phyloP scores from a whole-genome alignment of 2,113 vertebrate genomes.

The Cinclus cinclus region DNA sequence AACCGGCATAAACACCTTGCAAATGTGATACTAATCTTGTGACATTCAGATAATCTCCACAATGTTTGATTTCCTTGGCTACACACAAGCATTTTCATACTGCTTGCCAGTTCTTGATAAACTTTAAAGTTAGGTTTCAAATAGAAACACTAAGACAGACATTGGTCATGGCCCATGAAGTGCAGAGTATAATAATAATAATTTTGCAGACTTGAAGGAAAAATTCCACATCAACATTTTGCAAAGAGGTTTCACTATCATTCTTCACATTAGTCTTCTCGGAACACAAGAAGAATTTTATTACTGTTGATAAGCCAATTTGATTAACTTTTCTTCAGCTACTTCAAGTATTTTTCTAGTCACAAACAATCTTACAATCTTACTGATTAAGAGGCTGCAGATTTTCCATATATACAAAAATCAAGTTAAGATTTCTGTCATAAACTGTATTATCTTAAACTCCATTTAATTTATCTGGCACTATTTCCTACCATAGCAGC shows the following conservation, averaged over 20 bases:
- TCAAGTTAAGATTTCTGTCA: not conserved
- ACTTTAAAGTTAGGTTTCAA: not conserved
- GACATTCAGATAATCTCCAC: not conserved
- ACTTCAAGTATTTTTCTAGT: not conserved
- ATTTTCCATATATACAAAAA: not conserved
- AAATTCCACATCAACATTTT: not conserved
- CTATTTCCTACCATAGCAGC: not conserved
- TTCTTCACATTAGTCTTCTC: not conserved
- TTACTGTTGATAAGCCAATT: not conserved
- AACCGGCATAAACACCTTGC: constrained; percentile 19
- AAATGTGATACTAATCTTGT: not conserved
- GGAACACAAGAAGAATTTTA: not conserved
- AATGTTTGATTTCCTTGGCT: not conserved
- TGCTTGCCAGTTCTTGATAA: not conserved
- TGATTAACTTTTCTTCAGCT: not conserved
- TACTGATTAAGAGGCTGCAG: not conserved
- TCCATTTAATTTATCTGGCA: not conserved
- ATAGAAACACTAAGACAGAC: not conserved
- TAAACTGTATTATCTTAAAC: not conserved
- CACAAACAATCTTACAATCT: not conserved
- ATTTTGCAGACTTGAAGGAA: not conserved
- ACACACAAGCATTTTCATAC: not conserved
- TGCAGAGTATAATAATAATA: not conserved
- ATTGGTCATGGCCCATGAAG: not conserved
- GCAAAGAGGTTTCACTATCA: not conserved